Conservation (phyloP, 2,113 vertebrate genomes). For the Scytalopus superciliaris region DNA sequence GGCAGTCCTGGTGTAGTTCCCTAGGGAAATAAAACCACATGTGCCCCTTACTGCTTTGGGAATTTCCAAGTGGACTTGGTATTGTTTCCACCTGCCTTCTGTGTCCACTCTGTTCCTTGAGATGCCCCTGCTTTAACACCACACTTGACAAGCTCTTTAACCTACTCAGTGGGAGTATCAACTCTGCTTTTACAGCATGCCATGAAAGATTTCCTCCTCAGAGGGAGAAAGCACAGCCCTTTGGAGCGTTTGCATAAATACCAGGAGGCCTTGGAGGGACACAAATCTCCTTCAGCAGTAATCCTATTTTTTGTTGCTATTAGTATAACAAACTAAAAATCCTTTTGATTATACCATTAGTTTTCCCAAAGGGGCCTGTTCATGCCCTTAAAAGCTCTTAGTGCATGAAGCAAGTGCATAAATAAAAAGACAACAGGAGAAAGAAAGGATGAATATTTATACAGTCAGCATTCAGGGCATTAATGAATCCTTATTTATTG, state of each 20-base stretch:
- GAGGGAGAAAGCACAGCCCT: not conserved
- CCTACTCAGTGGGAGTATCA: not conserved
- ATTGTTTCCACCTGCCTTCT: conserved; percentile 18
- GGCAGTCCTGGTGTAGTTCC: not conserved
- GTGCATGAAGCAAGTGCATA: not conserved
- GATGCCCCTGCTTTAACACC: not conserved
- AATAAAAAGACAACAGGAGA: not conserved
- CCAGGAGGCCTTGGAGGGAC: not conserved
- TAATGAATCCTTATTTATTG: not conserved
- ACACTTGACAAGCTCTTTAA: not conserved
- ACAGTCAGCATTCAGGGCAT: not conserved
- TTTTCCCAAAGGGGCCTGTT: conserved; percentile 6
- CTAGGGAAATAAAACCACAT: not conserved
- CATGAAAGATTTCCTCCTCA: not conserved
- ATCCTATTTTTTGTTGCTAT: not conserved
- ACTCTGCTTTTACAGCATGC: not conserved
- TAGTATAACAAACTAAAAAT: conserved; percentile 19
- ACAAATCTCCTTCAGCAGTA: not conserved
- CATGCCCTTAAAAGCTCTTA: not conserved
- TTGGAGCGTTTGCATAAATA: not conserved
- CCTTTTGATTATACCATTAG: not conserved
- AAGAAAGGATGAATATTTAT: not conserved
- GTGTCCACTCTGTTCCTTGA: not conserved
- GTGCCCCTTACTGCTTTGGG: not conserved
- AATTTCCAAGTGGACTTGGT: not conserved